phyloP scores from a whole-genome alignment of 2,113 vertebrate genomes.

The Pseudopodoces humilis region DNA sequence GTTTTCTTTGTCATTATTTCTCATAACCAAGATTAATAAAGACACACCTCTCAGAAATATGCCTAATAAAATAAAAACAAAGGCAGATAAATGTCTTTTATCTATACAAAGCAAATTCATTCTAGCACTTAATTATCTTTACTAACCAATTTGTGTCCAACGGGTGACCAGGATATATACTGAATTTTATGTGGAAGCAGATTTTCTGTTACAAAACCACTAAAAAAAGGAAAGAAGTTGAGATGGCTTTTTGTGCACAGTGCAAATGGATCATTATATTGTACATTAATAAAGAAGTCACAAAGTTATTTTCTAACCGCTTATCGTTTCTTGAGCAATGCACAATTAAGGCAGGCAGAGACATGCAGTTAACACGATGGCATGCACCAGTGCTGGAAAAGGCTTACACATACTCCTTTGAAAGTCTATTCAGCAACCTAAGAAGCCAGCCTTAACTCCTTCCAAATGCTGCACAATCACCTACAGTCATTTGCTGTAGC shows the following conservation, averaged over 20 bases:
- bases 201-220: conserved; percentile 81
- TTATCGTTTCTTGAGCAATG: not conserved
- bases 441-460: not conserved
- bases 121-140: conserved; percentile 28
- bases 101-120: conserved; percentile 45
- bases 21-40: not conserved
- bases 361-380: not conserved
- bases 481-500: not conserved
- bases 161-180: conserved; percentile 86
- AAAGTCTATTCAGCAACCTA: not conserved
- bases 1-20: not conserved
- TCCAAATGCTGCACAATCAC: not conserved
- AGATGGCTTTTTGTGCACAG: conserved; percentile 7
- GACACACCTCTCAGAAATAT: not conserved
- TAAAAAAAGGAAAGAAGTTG: conserved; percentile 68
- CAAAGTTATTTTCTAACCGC: not conserved
- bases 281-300: not conserved
- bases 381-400: not conserved
- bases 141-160: conserved; percentile 89
- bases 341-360: not conserved
- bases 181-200: conserved; percentile 85
- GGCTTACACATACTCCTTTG: not conserved
- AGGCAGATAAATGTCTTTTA: conserved; percentile 1
- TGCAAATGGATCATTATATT: not conserved
- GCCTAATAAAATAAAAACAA: not conserved